Base-by-base conservation (phyloP, 1,140 invertebrate species). In the Phymastichus coffea region DNA sequence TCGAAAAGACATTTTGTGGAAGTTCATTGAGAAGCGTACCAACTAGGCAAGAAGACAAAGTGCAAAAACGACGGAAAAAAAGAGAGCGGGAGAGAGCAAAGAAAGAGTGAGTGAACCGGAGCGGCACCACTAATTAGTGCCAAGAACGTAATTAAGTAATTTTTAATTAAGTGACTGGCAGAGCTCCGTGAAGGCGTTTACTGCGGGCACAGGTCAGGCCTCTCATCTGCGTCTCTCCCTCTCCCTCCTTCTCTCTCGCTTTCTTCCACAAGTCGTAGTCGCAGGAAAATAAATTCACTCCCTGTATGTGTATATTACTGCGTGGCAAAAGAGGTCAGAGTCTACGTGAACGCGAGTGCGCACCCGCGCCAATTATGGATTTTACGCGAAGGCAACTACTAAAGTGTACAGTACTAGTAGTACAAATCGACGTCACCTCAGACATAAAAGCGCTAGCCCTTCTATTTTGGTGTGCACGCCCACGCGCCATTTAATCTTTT, bases 111-210 rank as follows among this genome's bases (percentile, higher is more conserved):
- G n/a, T n/a, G n/a, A n/a, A n/a, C n/a, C n/a, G n/a, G n/a, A n/a
- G n/a, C n/a, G n/a, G n/a, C n/a, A 74, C 72, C 76, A 78, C 81
- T 83, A 84, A 84, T 84, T 83, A 84, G 82, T 79, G 78, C 81
- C 81, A 82, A 83, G 81, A 83, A 80, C 81, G 81, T 83, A 83
- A 84, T 84, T 83, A 83, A 83, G 82, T 83, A 82, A 83, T 83
- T 83, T 83, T 84, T 83, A 83, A 84, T 83, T 82, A 81, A 84
- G 80, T 79, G 78, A 81, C 75, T 80, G 70, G 66, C n/a, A n/a
- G n/a, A n/a, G n/a, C n/a, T n/a, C n/a, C n/a, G n/a, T n/a, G n/a
- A n/a, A n/a, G n/a, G n/a, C n/a, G n/a, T n/a, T n/a, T n/a, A n/a
- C n/a, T n/a, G n/a, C n/a, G n/a, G n/a, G n/a, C n/a, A n/a, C n/a